phyloP scores from a whole-genome alignment of 1,140 invertebrate genomes.

The Chelonus insularis region DNA sequence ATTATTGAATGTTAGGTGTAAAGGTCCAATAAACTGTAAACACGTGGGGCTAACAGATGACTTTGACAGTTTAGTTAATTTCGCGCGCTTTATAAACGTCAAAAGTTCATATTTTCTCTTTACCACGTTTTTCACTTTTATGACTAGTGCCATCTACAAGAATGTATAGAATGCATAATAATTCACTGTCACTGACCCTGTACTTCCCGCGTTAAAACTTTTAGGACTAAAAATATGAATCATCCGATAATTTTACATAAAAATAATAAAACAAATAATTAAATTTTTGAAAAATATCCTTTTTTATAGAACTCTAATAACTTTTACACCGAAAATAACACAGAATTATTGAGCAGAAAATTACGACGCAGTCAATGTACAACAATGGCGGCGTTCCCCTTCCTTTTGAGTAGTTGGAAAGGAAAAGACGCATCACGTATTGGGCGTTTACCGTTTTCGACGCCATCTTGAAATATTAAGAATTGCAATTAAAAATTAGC shows the following conservation, averaged over 20 bases:
- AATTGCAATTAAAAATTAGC: constrained; percentile 41
- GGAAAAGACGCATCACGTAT: constrained; percentile 24
- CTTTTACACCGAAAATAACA: neutral
- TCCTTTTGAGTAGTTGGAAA: constrained; percentile 2
- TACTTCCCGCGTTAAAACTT: constrained; percentile 38
- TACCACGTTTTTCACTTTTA: neutral
- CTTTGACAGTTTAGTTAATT: no score
- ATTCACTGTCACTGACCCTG: constrained; percentile 34
- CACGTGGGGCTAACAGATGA: neutral
- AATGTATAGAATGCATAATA: neutral
- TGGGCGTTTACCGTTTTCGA: constrained; percentile 33
- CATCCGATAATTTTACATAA: neutral
- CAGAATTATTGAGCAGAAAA: no score
- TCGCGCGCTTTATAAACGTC: constrained; percentile 3
- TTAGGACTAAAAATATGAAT: constrained; percentile 1
- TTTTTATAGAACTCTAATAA: neutral
- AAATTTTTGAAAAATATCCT: constrained; percentile 11
- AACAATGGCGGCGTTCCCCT: constrained; percentile 45
- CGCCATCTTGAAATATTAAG: constrained; percentile 48
- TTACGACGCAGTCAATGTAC: constrained; percentile 31
- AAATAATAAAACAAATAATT: constrained; percentile 13
- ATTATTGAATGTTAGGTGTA: no score
- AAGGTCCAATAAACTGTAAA: neutral
- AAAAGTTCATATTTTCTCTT: neutral
- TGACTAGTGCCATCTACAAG: constrained; percentile 14